These are phyloP conservation scores for Lordiphosa clarofinis DNA, from an alignment of 1,140 invertebrate genomes.

Conservation along the genomic window DNA sequence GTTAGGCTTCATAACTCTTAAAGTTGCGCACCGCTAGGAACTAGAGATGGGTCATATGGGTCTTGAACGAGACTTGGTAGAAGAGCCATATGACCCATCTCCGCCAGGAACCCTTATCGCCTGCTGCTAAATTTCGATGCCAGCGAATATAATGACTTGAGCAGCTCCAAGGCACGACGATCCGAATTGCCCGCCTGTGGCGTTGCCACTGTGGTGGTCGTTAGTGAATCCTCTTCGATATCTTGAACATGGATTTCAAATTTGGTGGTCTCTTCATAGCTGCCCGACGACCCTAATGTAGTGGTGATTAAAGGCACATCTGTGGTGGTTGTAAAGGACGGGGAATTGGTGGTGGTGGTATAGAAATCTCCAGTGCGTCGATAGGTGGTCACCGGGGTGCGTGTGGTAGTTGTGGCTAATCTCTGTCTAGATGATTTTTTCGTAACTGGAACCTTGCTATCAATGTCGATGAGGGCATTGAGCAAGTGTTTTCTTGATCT, in stretches of 20 bases:
- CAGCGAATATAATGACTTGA: slow-evolving; percentile 90
- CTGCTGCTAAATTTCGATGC: slow-evolving; percentile 85
- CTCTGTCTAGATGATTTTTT: slow-evolving; percentile 73
- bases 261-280: slow-evolving; percentile 71
- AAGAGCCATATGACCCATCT: no score
- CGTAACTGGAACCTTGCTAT: slow-evolving; percentile 74
- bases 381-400: slow-evolving; percentile 66
- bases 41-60: no score
- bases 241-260: slow-evolving; percentile 76
- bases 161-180: slow-evolving; percentile 87
- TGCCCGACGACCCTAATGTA: slow-evolving; percentile 32
- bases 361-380: slow-evolving; percentile 49
- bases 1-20: slow-evolving; percentile 63
- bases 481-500: slow-evolving; percentile 83
- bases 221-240: slow-evolving; percentile 44
- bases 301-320: slow-evolving; percentile 55
- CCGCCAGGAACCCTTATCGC: slow-evolving; percentile 60
- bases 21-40: slow-evolving; percentile 17
- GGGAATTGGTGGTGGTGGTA: slow-evolving; percentile 54
- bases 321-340: slow-evolving; percentile 59
- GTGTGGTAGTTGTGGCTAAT: slow-evolving; percentile 55
- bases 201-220: slow-evolving; percentile 41
- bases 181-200: slow-evolving; percentile 81
- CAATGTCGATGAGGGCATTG: slow-evolving; percentile 83
- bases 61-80: no score